Base-by-base conservation (phyloP, 2,113 vertebrate genomes). In the Holacanthus passer region DNA sequence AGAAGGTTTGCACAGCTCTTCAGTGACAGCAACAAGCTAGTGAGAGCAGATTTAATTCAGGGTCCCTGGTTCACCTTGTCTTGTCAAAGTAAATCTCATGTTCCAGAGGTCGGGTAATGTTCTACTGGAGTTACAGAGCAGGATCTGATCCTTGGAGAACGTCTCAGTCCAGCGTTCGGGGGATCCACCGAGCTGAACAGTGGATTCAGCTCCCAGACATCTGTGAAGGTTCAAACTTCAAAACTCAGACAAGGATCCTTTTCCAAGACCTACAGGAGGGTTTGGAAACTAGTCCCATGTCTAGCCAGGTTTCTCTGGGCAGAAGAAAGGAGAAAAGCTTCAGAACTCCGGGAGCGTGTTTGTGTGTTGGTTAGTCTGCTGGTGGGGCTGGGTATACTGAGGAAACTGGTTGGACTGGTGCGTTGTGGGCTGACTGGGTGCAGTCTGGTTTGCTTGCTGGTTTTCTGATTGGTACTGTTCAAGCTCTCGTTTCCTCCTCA, bases 401-500 rank as follows among this genome's bases (percentile, higher is more conserved):
- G 64, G 48, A 66, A 91, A 90, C 92, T 93, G 93, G 93, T 96
- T 94, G 89, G 96, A 84, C 82, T 96, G 96, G 79, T 96, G 87
- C 11, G 73, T 29, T 12, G 73, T 64, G 39, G 86, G 55, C 81
- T 85, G 93, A 74, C 78, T 86, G 8, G 87, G 43, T 50, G 64
- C 56, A 84, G 92, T 89, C 88, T 92, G 91, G 72, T 87, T 91
- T 47, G 84, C 74, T 71, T 72, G 86, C 75, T 87, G 89, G 84
- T 95, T 96, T 90, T 95, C 97, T 90, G 94, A 96, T 86, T 97
- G 97, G 88, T 95, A 97, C 82, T 97, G 96, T 90, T 99, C 97
- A 77, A 99, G 95, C 93, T 99, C 98, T 27, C 95, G 93, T 87
- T 99, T 99, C 89, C 97, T 96, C 92, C 96, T 97, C 95, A 99